These are phyloP conservation scores for Danaus melanippus DNA, from an alignment of 1,140 invertebrate genomes.

Conservation along the genomic window DNA sequence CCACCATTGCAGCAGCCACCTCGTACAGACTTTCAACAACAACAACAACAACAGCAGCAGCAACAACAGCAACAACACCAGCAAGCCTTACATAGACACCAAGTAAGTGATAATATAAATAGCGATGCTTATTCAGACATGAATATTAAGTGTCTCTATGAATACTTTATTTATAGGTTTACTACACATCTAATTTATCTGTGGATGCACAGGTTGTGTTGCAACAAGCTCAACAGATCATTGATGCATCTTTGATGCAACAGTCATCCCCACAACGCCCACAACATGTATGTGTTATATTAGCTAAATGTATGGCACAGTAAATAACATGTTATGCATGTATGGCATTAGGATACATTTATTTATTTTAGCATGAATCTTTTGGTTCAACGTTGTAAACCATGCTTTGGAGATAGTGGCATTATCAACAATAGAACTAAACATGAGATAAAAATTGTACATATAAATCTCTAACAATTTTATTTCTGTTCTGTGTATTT, in stretches of 20 bases:
- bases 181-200: slow-evolving; percentile 71
- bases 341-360: slow-evolving; percentile 11
- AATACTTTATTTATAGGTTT: slow-evolving; percentile 69
- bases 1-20: slow-evolving; percentile 39
- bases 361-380: slow-evolving; percentile 2
- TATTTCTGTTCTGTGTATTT: too few species aligned
- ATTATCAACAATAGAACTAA: too few species aligned
- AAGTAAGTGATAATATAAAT: slow-evolving; percentile 28
- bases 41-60: slow-evolving; percentile 49
- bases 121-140: slow-evolving; percentile 1
- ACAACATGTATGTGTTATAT: slow-evolving; percentile 68
- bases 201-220: slow-evolving; percentile 70
- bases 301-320: slow-evolving; percentile 30
- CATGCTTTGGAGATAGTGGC: too few species aligned
- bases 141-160: slow-evolving; percentile 23
- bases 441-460: too few species aligned
- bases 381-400: too few species aligned
- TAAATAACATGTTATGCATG: slow-evolving; percentile 21
- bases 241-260: slow-evolving; percentile 70
- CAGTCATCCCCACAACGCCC: slow-evolving; percentile 64
- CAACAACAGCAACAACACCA: slow-evolving; percentile 41
- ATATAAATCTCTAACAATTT: too few species aligned
- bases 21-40: slow-evolving; percentile 52
- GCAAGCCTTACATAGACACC: slow-evolving; percentile 53
- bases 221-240: slow-evolving; percentile 70